Base-by-base conservation (phyloP, 2,797 vertebrate species). In the Enteromius mattozi region DNA sequence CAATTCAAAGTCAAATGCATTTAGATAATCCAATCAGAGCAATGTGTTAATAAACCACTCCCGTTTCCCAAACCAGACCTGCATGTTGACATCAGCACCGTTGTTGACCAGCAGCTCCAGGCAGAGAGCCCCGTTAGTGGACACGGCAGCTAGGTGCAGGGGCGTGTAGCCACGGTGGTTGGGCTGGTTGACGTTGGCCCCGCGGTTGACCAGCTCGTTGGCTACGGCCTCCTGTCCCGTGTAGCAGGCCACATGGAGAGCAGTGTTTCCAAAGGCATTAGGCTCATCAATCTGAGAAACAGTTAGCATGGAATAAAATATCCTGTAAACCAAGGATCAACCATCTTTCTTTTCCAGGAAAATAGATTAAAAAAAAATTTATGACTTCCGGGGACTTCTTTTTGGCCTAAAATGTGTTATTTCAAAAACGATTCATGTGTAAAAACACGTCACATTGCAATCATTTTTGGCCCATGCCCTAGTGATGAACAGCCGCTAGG, bases 101-200 rank as follows among this genome's bases (percentile, higher is more conserved):
- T 99, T 99, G 93, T 99, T 99, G 91, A 99, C 98, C 84, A 99
- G 94, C 90, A 99, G 96, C 94, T 99, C 98, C 88, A 99, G 94
- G 93, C 98, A 99, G 86, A 99, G 96, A 19, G 98, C 98, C 86
- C 98, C 98, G 8, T 99, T 99, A 92, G 98, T 99, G 92, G 98
- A 99, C 88, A 99, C 98, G 30, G 98, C 98, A 30, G 98, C 98
- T 92, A 99, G 96, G 89, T 99, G 98, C 93, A 99, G 93, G 1
- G 98, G 98, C 35, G 97, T 98, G 94, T 97, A 99, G 92, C 98
- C 98, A 69, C 96, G 97, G 91, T 97, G 96, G 78, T 99, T 99
- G 61, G 97, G 98, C 94, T 99, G 98, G 94, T 99, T 99, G 74
- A 99, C 98, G 21, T 99, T 99, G 88, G 98, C 98, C 45, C 98